phyloP scores from a whole-genome alignment of 2,888 invertebrate species.

The Pyralis farinalis region DNA sequence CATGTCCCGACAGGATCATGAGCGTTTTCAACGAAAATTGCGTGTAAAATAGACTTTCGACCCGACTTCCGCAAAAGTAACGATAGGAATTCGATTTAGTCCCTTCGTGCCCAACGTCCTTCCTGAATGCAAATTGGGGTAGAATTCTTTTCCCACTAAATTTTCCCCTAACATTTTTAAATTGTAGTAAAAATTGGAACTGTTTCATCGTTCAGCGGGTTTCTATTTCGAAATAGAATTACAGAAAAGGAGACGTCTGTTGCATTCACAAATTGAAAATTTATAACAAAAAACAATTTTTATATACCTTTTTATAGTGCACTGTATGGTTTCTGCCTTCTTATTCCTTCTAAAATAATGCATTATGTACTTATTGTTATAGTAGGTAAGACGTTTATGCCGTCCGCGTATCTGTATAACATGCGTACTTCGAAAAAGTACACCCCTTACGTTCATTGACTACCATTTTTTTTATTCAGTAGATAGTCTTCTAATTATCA shows the following conservation, averaged over 20 bases:
- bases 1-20: conserved; percentile 30
- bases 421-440: too few species aligned
- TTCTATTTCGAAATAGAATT: conserved; percentile 22
- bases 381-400: too few species aligned
- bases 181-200: conserved; percentile 48
- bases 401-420: too few species aligned
- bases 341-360: too few species aligned
- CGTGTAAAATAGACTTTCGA: conserved; percentile 42
- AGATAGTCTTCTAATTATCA: too few species aligned
- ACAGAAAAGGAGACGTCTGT: conserved; percentile 8
- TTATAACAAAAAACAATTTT: too few species aligned
- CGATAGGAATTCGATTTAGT: conserved; percentile 74
- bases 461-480: too few species aligned
- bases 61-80: conserved; percentile 52
- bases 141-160: conserved; percentile 52
- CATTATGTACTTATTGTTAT: too few species aligned
- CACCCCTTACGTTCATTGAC: too few species aligned
- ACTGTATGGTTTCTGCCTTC: too few species aligned
- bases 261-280: background rate
- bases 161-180: conserved; percentile 53
- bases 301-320: too few species aligned
- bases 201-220: conserved; percentile 24
- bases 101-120: conserved; percentile 56
- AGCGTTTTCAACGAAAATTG: conserved; percentile 24
- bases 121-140: conserved; percentile 70